These are phyloP conservation scores for Manacus vitellinus DNA, from an alignment of 2,113 vertebrate species.

Conservation along the genomic window DNA sequence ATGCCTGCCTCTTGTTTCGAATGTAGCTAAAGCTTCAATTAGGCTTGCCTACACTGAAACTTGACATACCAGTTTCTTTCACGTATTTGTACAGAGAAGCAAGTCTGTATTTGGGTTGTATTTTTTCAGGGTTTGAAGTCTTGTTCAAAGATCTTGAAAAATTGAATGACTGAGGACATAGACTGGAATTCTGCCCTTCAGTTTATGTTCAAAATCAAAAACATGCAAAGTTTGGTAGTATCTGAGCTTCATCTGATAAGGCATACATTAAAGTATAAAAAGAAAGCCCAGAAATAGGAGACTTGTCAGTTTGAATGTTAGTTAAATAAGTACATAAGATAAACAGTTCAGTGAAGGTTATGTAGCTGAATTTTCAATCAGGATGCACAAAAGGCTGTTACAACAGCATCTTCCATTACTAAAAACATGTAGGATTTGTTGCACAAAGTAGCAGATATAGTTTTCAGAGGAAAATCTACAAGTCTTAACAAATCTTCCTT, in stretches of 20 bases:
- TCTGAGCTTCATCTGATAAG: conserved; percentile 76
- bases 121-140: conserved; percentile 83
- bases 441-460: conserved; percentile 23
- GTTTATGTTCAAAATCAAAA: conserved; percentile 83
- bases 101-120: conserved; percentile 79
- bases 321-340: conserved; percentile 86
- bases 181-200: conserved; percentile 82
- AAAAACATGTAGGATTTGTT: conserved; percentile 54
- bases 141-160: conserved; percentile 81
- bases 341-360: conserved; percentile 83
- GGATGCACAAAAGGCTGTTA: conserved; percentile 61
- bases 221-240: conserved; percentile 83
- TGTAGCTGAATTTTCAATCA: conserved; percentile 81
- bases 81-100: conserved; percentile 78
- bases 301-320: conserved; percentile 85
- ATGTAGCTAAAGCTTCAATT: conserved; percentile 79
- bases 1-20: conserved; percentile 69
- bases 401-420: conserved; percentile 49
- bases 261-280: conserved; percentile 80
- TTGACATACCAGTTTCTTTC: conserved; percentile 78
- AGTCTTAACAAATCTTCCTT: neutral
- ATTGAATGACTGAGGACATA: conserved; percentile 80
- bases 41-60: conserved; percentile 69
- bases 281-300: conserved; percentile 77
- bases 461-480: neutral